These are phyloP conservation scores for Synanthedon vespiformis DNA, from an alignment of 2,888 invertebrate species.

Conservation along the genomic window DNA sequence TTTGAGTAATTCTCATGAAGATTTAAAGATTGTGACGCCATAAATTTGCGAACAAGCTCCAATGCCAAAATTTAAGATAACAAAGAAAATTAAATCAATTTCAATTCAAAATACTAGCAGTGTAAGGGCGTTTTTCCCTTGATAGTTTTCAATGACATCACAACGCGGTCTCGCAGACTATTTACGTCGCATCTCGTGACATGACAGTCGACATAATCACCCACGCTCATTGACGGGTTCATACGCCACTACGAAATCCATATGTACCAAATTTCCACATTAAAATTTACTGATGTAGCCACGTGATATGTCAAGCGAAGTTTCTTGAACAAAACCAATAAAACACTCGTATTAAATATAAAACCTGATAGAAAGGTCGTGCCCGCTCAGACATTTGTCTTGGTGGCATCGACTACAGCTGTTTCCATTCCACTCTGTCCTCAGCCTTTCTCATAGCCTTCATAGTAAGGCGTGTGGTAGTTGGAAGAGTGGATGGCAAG, in stretches of 20 bases:
- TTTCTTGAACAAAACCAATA: neutral
- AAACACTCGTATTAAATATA: neutral
- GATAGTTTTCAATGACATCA: neutral
- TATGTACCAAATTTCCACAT: neutral
- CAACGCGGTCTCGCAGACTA: slow-evolving; percentile 10
- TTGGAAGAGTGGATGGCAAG: too few relatives aligned
- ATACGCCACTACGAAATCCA: neutral
- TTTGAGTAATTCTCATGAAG: too few relatives aligned
- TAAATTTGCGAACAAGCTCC: neutral
- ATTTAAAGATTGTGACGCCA: neutral
- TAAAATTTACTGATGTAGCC: neutral
- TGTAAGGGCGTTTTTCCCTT: neutral
- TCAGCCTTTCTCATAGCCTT: too few relatives aligned
- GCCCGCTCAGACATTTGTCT: too few relatives aligned
- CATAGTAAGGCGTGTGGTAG: too few relatives aligned
- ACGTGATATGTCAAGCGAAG: neutral
- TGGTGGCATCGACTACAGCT: too few relatives aligned
- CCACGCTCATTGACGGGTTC: neutral
- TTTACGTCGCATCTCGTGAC: slow-evolving; percentile 34
- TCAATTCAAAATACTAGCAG: too few relatives aligned
- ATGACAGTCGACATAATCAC: neutral
- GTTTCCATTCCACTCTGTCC: too few relatives aligned
- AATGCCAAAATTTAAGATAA: neutral
- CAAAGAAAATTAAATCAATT: too few relatives aligned
- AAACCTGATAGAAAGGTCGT: too few relatives aligned